These are phyloP conservation scores for Parauchenoglanis punctatus DNA, from an alignment of 2,797 vertebrate species.

Conservation along the genomic window DNA sequence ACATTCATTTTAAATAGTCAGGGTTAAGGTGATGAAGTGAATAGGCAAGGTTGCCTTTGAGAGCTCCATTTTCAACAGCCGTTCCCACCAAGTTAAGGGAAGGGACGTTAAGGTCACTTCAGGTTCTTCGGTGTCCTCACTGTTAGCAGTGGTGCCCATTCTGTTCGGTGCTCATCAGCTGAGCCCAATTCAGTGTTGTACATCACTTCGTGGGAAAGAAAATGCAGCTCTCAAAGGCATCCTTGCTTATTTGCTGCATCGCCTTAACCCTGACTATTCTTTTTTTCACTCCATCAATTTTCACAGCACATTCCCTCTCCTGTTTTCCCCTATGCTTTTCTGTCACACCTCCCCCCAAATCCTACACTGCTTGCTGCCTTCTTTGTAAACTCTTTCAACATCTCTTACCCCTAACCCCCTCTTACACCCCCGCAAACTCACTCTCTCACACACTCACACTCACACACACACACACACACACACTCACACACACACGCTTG, in stretches of 20 bases:
- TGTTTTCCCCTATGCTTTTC: constrained; percentile 40
- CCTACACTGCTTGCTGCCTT: constrained; percentile 59
- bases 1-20: background rate
- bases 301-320: constrained; percentile 49
- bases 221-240: constrained; percentile 41
- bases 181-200: constrained; percentile 24
- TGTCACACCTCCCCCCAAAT: constrained; percentile 39
- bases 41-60: background rate
- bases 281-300: constrained; percentile 53
- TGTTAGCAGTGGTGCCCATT: constrained; percentile 43
- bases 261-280: constrained; percentile 34
- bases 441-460: background rate
- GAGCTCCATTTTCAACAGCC: background rate
- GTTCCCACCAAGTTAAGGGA: background rate
- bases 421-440: constrained; percentile 41
- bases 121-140: constrained; percentile 9
- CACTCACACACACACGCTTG: constrained; percentile 52
- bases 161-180: constrained; percentile 36
- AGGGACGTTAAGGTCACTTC: constrained; percentile 14
- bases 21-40: background rate
- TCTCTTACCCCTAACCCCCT: constrained; percentile 64
- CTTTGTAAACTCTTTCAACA: constrained; percentile 69
- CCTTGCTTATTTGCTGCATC: constrained; percentile 40
- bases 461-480: constrained; percentile 17
- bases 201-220: constrained; percentile 34